Evolutionary conservation across 2,888 invertebrate species (phyloP).

Genomic region (Octodonta nipae): DNA sequence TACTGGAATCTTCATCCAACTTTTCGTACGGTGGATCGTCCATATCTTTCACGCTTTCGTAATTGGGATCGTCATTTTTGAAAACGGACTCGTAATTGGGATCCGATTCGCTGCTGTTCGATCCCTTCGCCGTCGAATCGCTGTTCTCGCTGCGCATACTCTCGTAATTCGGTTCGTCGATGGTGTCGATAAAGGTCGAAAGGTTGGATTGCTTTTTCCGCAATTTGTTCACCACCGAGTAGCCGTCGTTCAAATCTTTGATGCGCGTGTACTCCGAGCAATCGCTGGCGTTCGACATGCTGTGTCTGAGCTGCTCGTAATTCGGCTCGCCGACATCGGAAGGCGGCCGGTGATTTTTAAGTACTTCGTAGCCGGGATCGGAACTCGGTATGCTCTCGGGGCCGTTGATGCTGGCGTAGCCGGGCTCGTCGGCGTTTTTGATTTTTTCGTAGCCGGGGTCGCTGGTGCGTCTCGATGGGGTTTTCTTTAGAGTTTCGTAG

Average conservation of each 20-base stretch:
- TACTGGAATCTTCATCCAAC: slow-evolving; percentile 31
- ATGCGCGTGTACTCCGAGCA: slow-evolving; percentile 29
- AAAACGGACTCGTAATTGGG: slow-evolving; percentile 55
- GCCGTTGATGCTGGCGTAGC: slow-evolving; percentile 37
- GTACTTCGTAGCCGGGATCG: slow-evolving; percentile 63
- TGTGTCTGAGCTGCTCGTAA: slow-evolving; percentile 59
- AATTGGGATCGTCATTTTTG: slow-evolving; percentile 62
- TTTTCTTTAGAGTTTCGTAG: slow-evolving; percentile 48
- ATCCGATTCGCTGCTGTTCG: slow-evolving; percentile 57
- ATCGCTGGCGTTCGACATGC: slow-evolving; percentile 31
- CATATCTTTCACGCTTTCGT: slow-evolving; percentile 67
- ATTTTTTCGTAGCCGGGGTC: slow-evolving; percentile 31
- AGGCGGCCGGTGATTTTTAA: slow-evolving; percentile 36
- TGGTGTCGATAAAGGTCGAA: slow-evolving; percentile 11
- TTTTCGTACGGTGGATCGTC: slow-evolving; percentile 60
- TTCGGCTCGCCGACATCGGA: slow-evolving; percentile 55
- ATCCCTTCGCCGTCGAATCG: slow-evolving; percentile 46
- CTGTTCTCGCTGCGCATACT: slow-evolving; percentile 43
- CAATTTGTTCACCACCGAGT: slow-evolving; percentile 42
- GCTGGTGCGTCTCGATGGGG: slow-evolving; percentile 17
- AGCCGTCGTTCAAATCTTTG: slow-evolving; percentile 31
- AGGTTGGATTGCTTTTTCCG: slow-evolving; percentile 14
- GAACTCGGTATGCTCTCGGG: slow-evolving; percentile 45
- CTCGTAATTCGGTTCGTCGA: slow-evolving; percentile 30
- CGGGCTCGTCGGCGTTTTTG: slow-evolving; percentile 23